Base-by-base conservation (phyloP, 2,888 invertebrate genomes). In the Lithophane ornitopus region DNA sequence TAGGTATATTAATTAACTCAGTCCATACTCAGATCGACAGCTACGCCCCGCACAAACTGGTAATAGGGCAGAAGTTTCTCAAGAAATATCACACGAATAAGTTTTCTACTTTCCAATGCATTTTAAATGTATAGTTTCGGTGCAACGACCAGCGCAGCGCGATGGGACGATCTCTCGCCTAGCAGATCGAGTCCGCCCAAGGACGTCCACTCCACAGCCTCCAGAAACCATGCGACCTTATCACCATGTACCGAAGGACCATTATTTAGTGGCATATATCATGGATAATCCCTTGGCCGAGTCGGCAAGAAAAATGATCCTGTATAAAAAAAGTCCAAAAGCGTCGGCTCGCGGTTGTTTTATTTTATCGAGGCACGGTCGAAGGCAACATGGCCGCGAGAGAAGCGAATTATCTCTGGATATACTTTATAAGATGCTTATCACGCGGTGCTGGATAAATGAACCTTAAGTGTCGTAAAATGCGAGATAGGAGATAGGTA, bases 111-210 rank as follows among this genome's bases (percentile, higher is more conserved):
- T 96, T 96, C 96, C 93, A 96, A 96, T 95, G 95, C 94, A 95
- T 96, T 96, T 96, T 92, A 93, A 94, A 86, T 93, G 95, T 94
- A 94, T 94, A 93, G 93, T 93, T 93, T 94, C 94, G 95, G 96
- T 96, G 96, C 96, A 96, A 96, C 96, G 96, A 96, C 96, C 96
- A 96, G 92, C 91, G 90, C 91, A 93, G 93, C 86, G 90, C 90
- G 93, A 92, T 94, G 95, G 94, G 95, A 94, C 96, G 94, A 94
- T 95, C 95, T 95, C 95, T 94, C 94, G 94, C 91, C 95, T 95
- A 95, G 96, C 96, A 95, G 96, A 96, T 96, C 96, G 95, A 94
- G 96, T 96, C 96, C 96, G 95, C 95, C 94, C 96, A 96, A 96
- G 96, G 96, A 96, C 96, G 95, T 95, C 96, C 95, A 95, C 94